Percentiles rank a stretch among this genome's conserved stretches.
Conservation (phyloP, 2,113 vertebrate species). For the Scartelaos histophorus region DNA sequence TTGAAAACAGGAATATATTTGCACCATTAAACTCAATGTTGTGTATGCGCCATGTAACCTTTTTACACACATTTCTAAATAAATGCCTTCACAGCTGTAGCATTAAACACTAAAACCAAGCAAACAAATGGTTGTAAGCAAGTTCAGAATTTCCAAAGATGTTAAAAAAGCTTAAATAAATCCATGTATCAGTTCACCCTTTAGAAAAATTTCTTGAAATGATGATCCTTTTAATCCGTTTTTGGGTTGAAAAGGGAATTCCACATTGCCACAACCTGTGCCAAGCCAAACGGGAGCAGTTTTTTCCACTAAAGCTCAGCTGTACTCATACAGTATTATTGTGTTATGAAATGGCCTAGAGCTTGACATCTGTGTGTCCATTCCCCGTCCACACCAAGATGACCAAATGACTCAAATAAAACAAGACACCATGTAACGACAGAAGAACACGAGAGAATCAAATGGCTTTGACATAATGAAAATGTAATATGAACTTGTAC, state of each 20-base stretch:
- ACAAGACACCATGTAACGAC: not conserved
- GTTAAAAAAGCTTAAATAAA: not conserved
- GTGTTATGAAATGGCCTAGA: not conserved
- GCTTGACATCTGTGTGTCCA: not conserved
- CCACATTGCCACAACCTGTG: not conserved
- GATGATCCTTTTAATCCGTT: not conserved
- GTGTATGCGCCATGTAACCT: not conserved
- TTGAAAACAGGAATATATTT: slow-evolving; percentile 1
- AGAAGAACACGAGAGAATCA: not conserved
- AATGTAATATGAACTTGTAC: not conserved
- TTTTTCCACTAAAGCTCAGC: not conserved
- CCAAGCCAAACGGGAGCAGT: not conserved
- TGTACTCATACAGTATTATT: not conserved
- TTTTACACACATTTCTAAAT: not conserved
- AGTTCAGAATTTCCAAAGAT: not conserved
- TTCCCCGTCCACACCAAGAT: not conserved
- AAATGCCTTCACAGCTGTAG: not conserved
- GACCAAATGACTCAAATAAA: slow-evolving; percentile 1
- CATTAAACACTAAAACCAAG: not conserved
- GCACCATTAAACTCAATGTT: not conserved
- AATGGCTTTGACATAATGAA: not conserved
- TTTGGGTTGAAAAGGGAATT: not conserved
- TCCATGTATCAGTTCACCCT: not conserved
- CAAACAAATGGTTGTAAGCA: not conserved
- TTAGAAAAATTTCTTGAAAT: not conserved